phyloP scores from a whole-genome alignment of 2,888 invertebrate species.

The Drosophila picticornis region DNA sequence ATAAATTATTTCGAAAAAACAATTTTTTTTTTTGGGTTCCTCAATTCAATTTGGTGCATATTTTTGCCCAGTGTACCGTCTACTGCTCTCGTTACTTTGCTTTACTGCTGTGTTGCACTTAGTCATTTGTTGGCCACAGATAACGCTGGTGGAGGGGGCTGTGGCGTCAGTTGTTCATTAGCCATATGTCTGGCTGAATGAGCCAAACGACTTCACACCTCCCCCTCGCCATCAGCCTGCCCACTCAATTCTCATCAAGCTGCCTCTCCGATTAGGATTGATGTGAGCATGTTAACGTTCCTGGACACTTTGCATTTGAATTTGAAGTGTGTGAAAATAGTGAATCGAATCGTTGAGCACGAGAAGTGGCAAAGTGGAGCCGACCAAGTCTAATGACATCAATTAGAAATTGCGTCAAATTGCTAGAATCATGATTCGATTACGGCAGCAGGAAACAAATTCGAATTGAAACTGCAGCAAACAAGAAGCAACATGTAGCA shows the following conservation, averaged over 20 bases:
- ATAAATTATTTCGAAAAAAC: not conserved
- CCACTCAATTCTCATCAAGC: conserved; percentile 12
- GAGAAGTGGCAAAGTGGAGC: not conserved
- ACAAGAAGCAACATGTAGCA: not conserved
- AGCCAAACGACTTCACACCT: conserved; percentile 10
- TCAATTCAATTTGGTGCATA: not conserved
- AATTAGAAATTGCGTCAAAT: conserved; percentile 21
- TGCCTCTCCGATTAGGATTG: conserved; percentile 62
- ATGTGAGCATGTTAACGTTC: conserved; percentile 67
- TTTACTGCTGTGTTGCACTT: conserved; percentile 31
- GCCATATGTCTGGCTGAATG: conserved; percentile 40
- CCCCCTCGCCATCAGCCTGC: not conserved
- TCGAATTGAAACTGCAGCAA: not conserved
- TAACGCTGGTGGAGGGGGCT: conserved; percentile 8
- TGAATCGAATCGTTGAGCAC: conserved; percentile 1
- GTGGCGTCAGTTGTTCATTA: conserved; percentile 52
- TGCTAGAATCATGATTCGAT: conserved; percentile 6
- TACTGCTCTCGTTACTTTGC: conserved; percentile 5
- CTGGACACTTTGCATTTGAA: conserved; percentile 17
- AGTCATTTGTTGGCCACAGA: conserved; percentile 64
- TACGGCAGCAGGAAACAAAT: not conserved
- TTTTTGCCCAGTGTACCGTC: not conserved
- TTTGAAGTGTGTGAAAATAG: conserved; percentile 25
- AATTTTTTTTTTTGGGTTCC: not conserved
- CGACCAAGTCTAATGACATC: conserved; percentile 24